These are phyloP conservation scores for Antheraea mylitta DNA, from an alignment of 1,140 invertebrate species.

Conservation along the genomic window DNA sequence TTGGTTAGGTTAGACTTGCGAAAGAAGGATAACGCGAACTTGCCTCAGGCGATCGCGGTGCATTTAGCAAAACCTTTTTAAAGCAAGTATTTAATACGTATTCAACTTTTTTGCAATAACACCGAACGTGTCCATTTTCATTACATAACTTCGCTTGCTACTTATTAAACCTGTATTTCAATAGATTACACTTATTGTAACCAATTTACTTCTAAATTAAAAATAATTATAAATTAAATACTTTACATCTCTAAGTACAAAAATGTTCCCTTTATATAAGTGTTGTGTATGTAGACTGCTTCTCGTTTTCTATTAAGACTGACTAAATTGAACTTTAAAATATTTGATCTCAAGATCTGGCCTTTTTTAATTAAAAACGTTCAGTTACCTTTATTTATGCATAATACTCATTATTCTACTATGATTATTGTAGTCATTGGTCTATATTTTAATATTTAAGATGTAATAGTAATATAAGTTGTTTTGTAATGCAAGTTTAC, in stretches of 20 bases:
- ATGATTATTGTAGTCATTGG: background rate
- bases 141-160: too few species aligned
- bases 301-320: background rate
- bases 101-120: too few species aligned
- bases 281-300: background rate
- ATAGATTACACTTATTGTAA: background rate
- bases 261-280: background rate
- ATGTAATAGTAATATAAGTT: background rate
- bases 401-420: background rate
- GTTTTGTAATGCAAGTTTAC: slow-evolving; percentile 1
- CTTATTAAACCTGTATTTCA: too few species aligned
- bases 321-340: background rate
- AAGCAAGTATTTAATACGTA: too few species aligned
- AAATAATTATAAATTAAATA: background rate
- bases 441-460: background rate
- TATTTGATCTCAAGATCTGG: background rate
- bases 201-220: background rate
- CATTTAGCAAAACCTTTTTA: too few species aligned
- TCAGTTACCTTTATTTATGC: background rate
- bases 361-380: background rate
- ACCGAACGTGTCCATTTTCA: too few species aligned
- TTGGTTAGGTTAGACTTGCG: too few species aligned
- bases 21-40: too few species aligned
- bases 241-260: background rate
- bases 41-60: too few species aligned